These are phyloP conservation scores for Alloscopus bannaensis DNA, from an alignment of 2,888 invertebrate species.

Conservation along the genomic window DNA sequence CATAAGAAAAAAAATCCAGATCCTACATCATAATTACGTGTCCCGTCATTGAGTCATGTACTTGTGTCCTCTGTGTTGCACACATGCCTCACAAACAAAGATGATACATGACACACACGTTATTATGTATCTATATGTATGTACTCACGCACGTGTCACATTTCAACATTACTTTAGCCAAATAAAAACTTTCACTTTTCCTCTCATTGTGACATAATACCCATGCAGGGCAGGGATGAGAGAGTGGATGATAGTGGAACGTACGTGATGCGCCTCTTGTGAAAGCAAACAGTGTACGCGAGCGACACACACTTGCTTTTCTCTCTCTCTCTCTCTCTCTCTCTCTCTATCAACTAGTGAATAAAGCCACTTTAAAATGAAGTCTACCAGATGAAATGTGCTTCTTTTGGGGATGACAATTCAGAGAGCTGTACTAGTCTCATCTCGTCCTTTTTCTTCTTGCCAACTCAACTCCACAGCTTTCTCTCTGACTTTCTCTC, in stretches of 20 bases:
- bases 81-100: no score
- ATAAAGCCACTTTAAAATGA: conserved; percentile 18
- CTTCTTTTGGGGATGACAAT: conserved; percentile 11
- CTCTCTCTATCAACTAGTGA: conserved; percentile 1
- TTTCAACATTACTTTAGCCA: background rate
- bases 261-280: background rate
- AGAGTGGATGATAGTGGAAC: background rate
- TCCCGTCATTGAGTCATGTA: no score
- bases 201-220: conserved; percentile 4
- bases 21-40: no score
- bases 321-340: no score
- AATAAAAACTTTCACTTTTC: conserved; percentile 5
- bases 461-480: no score
- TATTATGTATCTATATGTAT: no score
- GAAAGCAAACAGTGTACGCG: conserved; percentile 15
- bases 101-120: no score
- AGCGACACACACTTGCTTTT: conserved; percentile 2
- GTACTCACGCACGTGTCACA: background rate
- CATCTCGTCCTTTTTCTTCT: no score
- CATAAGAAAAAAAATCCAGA: no score
- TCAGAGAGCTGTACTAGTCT: no score
- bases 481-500: no score
- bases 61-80: no score
- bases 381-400: conserved; percentile 13
- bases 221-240: background rate